Conservation (phyloP, 2,797 vertebrate genomes). For the Strix occidentalis region DNA sequence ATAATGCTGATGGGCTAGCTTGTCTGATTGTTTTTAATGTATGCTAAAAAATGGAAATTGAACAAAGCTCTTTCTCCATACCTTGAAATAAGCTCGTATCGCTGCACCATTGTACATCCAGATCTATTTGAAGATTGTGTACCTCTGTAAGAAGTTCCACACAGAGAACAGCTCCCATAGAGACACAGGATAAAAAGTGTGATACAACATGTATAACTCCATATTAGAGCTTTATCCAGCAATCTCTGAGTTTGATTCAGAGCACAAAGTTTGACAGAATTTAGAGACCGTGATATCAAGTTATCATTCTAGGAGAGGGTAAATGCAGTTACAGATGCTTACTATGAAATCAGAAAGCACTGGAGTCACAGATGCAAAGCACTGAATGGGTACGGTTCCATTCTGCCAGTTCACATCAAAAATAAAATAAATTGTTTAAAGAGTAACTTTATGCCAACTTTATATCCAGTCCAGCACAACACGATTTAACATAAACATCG, state of each 20-base stretch:
- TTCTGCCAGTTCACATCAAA: background rate
- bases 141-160: background rate
- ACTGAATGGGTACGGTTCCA: background rate
- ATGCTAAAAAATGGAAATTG: constrained; percentile 46
- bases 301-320: background rate
- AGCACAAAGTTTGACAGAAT: background rate
- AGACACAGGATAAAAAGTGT: background rate
- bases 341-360: background rate
- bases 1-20: background rate
- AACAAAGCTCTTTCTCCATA: background rate
- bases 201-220: background rate
- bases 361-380: background rate
- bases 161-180: background rate
- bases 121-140: background rate
- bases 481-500: background rate
- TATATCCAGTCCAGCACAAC: background rate
- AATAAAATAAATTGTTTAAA: background rate
- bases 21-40: background rate
- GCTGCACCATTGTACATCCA: background rate
- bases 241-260: background rate
- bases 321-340: background rate
- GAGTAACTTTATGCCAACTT: background rate
- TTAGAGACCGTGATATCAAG: background rate
- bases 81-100: background rate
- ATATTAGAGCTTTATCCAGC: background rate